Conservation (phyloP, 2,888 invertebrate species). For the Hyposoter didymator region DNA sequence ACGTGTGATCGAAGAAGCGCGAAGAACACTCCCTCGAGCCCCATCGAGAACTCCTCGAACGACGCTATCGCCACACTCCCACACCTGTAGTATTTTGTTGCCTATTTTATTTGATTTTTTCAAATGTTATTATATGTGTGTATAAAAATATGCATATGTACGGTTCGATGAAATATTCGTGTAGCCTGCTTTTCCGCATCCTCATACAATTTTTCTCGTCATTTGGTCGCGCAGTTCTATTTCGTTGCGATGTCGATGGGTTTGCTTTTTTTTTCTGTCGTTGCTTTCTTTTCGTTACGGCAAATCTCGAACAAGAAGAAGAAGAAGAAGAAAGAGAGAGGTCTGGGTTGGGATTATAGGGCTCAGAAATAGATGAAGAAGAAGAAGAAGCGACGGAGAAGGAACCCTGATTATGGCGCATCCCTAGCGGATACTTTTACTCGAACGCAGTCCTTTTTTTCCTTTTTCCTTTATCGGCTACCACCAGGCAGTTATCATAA, state of each 20-base stretch:
- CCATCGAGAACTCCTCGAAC: conserved; percentile 73
- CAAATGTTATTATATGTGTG: conserved; percentile 48
- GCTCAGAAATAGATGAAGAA: conserved; percentile 55
- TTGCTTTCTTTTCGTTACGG: conserved; percentile 37
- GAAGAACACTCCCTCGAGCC: conserved; percentile 71
- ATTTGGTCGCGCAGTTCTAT: conserved; percentile 19
- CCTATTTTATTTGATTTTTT: conserved; percentile 27
- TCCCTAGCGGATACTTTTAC: conserved; percentile 61
- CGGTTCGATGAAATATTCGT: conserved; percentile 4
- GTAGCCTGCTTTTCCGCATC: conserved; percentile 5
- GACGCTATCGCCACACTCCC: conserved; percentile 73
- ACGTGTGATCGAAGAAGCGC: conserved; percentile 71
- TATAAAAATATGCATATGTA: conserved; percentile 18
- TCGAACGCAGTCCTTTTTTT: conserved; percentile 39
- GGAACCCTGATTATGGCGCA: conserved; percentile 57
- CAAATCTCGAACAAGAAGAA: conserved; percentile 64
- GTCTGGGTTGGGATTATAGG: conserved; percentile 32
- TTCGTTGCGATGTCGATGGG: not conserved
- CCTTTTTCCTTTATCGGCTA: conserved; percentile 30
- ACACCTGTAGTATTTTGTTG: conserved; percentile 71
- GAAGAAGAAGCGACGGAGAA: conserved; percentile 66
- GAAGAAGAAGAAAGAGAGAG: conserved; percentile 48
- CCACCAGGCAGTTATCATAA: conserved; percentile 20
- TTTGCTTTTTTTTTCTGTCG: conserved; percentile 15
- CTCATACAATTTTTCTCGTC: not conserved